Percentiles rank a stretch among this genome's conserved stretches.
Evolutionary conservation across 2,797 vertebrate species (phyloP).

Genomic region (Sebastes nivosus): DNA sequence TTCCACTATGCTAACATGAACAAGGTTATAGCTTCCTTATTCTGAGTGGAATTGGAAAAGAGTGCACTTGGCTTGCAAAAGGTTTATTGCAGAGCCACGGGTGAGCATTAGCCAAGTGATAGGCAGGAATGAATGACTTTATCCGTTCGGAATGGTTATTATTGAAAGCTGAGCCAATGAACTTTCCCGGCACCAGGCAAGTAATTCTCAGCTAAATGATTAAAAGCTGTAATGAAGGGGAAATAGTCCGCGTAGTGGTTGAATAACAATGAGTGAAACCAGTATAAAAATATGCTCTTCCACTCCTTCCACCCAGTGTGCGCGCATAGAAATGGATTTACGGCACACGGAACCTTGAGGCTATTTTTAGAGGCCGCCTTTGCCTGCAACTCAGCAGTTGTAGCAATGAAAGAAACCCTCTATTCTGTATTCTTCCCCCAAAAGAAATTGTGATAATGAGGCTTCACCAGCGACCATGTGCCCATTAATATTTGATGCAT

Average conservation of each 20-base stretch:
- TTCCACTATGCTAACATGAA: conserved; percentile 64
- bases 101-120: conserved; percentile 55
- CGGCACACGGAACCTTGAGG: conserved; percentile 50
- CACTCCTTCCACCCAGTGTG: conserved; percentile 8
- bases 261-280: conserved; percentile 53
- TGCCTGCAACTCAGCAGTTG: conserved; percentile 77
- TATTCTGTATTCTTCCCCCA: conserved; percentile 64
- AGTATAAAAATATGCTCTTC: conserved; percentile 26
- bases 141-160: conserved; percentile 44
- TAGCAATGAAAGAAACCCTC: conserved; percentile 67
- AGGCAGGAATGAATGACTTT: conserved; percentile 52
- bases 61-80: conserved; percentile 14
- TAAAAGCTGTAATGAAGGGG: conserved; percentile 52
- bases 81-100: conserved; percentile 46
- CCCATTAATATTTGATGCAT: conserved; percentile 78
- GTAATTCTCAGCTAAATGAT: conserved; percentile 47
- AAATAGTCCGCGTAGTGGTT: conserved; percentile 30
- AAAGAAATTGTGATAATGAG: conserved; percentile 82
- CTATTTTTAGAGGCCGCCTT: conserved; percentile 69
- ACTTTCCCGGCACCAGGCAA: conserved; percentile 24
- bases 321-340: conserved; percentile 49
- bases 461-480: conserved; percentile 60
- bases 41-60: conserved; percentile 37
- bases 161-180: conserved; percentile 47
- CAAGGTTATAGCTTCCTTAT: conserved; percentile 56